phyloP scores from a whole-genome alignment of 2,797 vertebrate species.

The Staurois parvus region DNA sequence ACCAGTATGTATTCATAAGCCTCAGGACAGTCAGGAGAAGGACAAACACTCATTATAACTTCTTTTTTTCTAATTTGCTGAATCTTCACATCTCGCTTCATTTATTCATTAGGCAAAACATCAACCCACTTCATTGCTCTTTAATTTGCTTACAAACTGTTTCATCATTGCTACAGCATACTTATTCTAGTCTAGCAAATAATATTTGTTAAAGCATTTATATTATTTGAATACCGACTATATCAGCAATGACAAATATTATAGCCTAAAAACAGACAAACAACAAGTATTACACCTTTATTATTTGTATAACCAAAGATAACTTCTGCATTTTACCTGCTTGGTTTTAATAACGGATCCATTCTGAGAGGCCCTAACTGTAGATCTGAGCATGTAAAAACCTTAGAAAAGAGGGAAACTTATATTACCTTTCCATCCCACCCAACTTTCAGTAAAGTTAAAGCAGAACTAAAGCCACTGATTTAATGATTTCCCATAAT shows the following conservation, averaged over 20 bases:
- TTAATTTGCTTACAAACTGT: constrained; percentile 42
- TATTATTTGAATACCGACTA: neutral
- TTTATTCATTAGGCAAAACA: constrained; percentile 55
- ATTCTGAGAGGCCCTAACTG: too few species aligned
- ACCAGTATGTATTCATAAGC: constrained; percentile 62
- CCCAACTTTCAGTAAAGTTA: too few species aligned
- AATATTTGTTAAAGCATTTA: neutral
- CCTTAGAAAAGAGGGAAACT: too few species aligned
- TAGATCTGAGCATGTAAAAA: too few species aligned
- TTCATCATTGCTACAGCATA: constrained; percentile 1
- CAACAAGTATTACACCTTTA: too few species aligned
- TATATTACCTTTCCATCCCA: too few species aligned
- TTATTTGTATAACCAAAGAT: too few species aligned
- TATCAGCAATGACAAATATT: neutral
- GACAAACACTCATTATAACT: constrained; percentile 58
- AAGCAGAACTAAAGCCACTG: too few species aligned
- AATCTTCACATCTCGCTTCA: constrained; percentile 54
- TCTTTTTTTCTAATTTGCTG: constrained; percentile 40
- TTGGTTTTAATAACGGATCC: too few species aligned
- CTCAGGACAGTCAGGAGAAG: constrained; percentile 49
- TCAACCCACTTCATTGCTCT: constrained; percentile 24
- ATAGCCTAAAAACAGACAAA: too few species aligned
- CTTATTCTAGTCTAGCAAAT: neutral
- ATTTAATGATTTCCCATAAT: too few species aligned
- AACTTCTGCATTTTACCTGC: too few species aligned